Evolutionary conservation across 2,888 invertebrate genomes (phyloP), one percentile per base, ranked within the genome.

Genomic region (Barypeithes pellucidus): DNA sequence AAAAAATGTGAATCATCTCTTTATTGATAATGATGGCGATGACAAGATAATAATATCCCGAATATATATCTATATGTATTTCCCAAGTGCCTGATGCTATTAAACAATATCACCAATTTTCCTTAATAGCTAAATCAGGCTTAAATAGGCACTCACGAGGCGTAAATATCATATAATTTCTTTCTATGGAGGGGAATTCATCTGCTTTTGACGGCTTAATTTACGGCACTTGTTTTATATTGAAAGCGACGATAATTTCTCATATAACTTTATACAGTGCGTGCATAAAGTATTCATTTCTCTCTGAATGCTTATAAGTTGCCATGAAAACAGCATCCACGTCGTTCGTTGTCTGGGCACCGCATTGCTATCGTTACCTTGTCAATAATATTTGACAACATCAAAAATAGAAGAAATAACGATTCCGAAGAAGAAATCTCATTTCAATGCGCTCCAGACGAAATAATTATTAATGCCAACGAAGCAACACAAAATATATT

Each of bases 11-110:
- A 29, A 29, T 29, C 41, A 14, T 8, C 11, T n/a, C 11, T 41
- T 41, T 41, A 14, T n/a, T 41, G 41, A 41, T 41, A n/a, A 41
- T 41, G n/a, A 41, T 14, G 9, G 14, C 3, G 5, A 29, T 29
- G 29, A 29, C 9, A 7, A 29, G 41, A 41, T 41, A 41, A 41
- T 41, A 41, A 39, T 41, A 41, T 41, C 41, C 41, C n/a, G 41
- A n/a, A 14, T 4, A 4, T n/a, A n/a, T n/a, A n/a, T n/a, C n/a
- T n/a, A n/a, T n/a, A 8, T 14, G n/a, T 41, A 4, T 41, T n/a
- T n/a, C 41, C n/a, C 12, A 4, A 41, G 14, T 41, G 41, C 14
- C 41, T n/a, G 41, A n/a, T 41, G 41, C n/a, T n/a, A n/a, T 41
- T 41, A 41, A 41, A 41, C 41, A 41, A 41, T 41, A 41, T 41